Conservation (phyloP, 1,140 invertebrate species). For the Lepidurus couesii region DNA sequence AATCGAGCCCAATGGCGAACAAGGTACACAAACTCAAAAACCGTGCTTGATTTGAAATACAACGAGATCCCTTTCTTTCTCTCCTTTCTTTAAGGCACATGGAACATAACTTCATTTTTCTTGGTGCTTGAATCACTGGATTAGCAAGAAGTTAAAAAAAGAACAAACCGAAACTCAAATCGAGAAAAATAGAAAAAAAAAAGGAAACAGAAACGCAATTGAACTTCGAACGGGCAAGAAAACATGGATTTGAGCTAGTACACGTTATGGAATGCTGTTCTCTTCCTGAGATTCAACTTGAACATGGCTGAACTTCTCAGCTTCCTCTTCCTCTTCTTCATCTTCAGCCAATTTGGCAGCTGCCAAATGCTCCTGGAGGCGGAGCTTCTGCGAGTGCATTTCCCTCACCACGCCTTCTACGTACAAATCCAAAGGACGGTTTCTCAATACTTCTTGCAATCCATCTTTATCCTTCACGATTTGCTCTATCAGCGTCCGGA, state of each 20-base stretch:
- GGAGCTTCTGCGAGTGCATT: constrained; percentile 2
- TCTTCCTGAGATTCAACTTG: constrained; percentile 16
- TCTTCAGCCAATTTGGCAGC: not conserved
- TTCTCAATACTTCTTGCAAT: not conserved
- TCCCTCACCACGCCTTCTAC: not conserved
- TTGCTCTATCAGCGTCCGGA: not conserved
- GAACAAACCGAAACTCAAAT: not conserved
- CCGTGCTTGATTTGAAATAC: not conserved
- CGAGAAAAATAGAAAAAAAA: not conserved
- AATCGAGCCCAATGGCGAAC: not conserved
- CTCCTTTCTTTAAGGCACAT: not conserved
- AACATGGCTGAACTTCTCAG: not conserved
- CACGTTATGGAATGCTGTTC: not conserved
- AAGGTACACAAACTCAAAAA: not conserved
- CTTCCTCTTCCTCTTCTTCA: not conserved
- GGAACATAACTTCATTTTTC: not conserved
- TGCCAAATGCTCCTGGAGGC: not conserved
- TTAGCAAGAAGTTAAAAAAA: not conserved
- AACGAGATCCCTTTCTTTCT: constrained; percentile 10
- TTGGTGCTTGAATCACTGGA: constrained; percentile 7
- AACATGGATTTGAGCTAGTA: not conserved
- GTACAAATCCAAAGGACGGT: constrained; percentile 18
- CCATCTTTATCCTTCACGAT: not conserved
- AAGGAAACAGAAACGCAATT: not conserved
- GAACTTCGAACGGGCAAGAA: not conserved